Evolutionary conservation across 2,113 vertebrate species (phyloP), one percentile per base, ranked within the genome.

Genomic region (Artemisiospiza belli): DNA sequence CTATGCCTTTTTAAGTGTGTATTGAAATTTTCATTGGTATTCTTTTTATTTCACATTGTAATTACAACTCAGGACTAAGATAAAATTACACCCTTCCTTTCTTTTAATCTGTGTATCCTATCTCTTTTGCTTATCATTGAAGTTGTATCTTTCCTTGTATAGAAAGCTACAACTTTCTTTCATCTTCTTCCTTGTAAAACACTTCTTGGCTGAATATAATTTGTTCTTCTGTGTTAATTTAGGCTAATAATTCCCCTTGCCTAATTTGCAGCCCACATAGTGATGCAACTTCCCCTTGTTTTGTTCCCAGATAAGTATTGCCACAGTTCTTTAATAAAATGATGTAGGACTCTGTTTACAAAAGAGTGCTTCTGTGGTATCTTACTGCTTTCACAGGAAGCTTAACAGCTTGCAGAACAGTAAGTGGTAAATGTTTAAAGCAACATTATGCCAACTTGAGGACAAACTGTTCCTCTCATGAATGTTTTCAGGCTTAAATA

Each of bases 351-450:
- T 93, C 72, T 95, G 69, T 93, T 96, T 92, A 88, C 89, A 92
- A 82, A 96, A 96, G 87, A 94, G 70, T 77, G 72, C 35, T 91
- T 88, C 93, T 96, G 89, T 84, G 87, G 91, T 95, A 80, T 95
- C 80, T 93, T 81, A 74, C 61, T 87, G 90, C 94, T 96, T 95
- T 91, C 94, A 91, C 94, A 90, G 96, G 93, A 97, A 97, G 94
- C 90, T 85, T 94, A 97, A 79, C 95, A 95, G 90, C 95, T 92
- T 97, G 86, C 66, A 87, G 93, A 96, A 95, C 91, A 95, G 86
- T 78, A 94, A 97, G 85, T 96, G 95, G 88, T 89, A 95, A 97
- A 94, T 97, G 63, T 97, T 97, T 97, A 96, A 95, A 96, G 85
- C 81, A 96, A 89, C 89, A 74, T 92, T 94, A 91, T 96, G 68